Conservation (phyloP, 2,113 vertebrate species). For the Suncus etruscus region DNA sequence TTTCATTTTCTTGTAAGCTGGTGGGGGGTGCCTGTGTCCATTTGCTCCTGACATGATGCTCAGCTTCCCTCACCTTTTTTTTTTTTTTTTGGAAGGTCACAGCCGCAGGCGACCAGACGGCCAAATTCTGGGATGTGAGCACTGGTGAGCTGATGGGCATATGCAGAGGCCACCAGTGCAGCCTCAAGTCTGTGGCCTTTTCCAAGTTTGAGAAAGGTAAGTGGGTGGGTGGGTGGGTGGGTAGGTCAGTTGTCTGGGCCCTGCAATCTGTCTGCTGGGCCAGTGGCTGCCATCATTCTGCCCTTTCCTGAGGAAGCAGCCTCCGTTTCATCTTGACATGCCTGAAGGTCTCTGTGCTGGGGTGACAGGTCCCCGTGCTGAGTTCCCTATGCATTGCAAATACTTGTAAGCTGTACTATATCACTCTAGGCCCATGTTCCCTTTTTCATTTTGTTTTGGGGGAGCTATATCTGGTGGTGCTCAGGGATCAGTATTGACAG, state of each 20-base stretch:
- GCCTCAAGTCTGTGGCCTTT: conserved; percentile 97
- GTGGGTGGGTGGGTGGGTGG: conserved; percentile 86
- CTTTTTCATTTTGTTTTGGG: too few species aligned
- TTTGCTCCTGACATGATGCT: conserved; percentile 31
- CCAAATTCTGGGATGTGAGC: conserved; percentile 95
- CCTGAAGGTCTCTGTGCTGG: too few species aligned
- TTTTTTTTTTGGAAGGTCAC: conserved; percentile 91
- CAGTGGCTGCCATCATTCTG: too few species aligned
- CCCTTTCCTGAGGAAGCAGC: too few species aligned
- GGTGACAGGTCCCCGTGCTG: too few species aligned
- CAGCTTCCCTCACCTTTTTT: conserved; percentile 41
- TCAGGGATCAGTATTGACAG: too few species aligned
- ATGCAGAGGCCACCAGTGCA: conserved; percentile 98
- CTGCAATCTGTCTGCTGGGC: too few species aligned
- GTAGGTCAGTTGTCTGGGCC: neutral
- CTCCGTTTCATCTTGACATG: too few species aligned
- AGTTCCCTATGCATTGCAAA: too few species aligned
- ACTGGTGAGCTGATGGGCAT: conserved; percentile 93
- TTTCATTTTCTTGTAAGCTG: conserved; percentile 63
- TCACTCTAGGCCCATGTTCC: too few species aligned
- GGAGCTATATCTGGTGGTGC: too few species aligned
- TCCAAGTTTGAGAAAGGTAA: conserved; percentile 90
- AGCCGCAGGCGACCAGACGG: conserved; percentile 96
- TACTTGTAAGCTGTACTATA: too few species aligned
- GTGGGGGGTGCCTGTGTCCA: conserved; percentile 18